Evolutionary conservation across 1,140 invertebrate genomes (phyloP).

Genomic region (Polyergus mexicanus): DNA sequence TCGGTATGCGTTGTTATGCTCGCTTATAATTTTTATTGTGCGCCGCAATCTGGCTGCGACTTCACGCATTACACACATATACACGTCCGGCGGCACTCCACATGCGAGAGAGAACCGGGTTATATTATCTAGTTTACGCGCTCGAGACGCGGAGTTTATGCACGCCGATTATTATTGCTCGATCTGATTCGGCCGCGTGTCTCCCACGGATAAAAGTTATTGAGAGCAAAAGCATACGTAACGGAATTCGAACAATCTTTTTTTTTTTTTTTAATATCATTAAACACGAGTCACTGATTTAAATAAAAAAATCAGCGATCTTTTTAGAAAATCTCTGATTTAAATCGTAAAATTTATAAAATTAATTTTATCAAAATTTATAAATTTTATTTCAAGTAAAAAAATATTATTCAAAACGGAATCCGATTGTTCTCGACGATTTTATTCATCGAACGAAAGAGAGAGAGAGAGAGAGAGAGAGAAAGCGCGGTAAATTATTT

Average conservation of each 20-base stretch:
- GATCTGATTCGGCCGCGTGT: background rate
- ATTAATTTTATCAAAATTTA: no score
- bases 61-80: slow-evolving; percentile 31
- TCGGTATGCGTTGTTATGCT: background rate
- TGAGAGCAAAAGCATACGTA: background rate
- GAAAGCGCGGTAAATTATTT: slow-evolving; percentile 20
- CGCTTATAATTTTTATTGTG: slow-evolving; percentile 7
- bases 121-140: slow-evolving; percentile 38
- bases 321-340: no score
- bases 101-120: background rate
- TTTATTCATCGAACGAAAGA: background rate
- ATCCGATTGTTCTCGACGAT: background rate
- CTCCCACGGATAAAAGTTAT: slow-evolving; percentile 12
- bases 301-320: no score
- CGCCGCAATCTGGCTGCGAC: slow-evolving; percentile 5
- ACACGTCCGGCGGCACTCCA: slow-evolving; percentile 4
- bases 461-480: slow-evolving; percentile 40
- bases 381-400: no score
- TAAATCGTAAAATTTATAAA: no score
- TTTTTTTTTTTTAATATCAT: no score
- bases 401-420: no score
- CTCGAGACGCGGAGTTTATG: slow-evolving; percentile 5
- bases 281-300: no score
- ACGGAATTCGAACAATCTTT: no score
- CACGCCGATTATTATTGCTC: slow-evolving; percentile 4